Evolutionary conservation across 2,888 invertebrate genomes (phyloP), one percentile per base, ranked within the genome.

Genomic region (Phaedon cochleariae): DNA sequence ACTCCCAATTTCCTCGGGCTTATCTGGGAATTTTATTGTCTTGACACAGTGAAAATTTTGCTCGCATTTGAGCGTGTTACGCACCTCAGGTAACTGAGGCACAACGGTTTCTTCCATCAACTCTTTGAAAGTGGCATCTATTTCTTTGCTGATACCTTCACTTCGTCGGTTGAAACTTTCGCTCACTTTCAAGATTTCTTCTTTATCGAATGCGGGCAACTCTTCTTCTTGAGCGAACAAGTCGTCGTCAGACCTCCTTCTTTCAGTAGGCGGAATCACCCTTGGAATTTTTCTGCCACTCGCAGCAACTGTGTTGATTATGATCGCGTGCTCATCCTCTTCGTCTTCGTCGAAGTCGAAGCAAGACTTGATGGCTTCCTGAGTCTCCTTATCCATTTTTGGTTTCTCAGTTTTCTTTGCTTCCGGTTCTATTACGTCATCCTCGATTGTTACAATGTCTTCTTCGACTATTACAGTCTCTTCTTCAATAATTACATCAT

Each of bases 321-420:
- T 83, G 85, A 70, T 67, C n/a, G 85, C 87, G 85, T 74, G 87
- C 77, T 91, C 89, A 85, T 75, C 88, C 78, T 91, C 89, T 71
- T 92, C 92, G 68, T 92, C 92, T 57, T 90, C 90, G 72, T 91
- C 90, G 79, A 93, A 93, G 80, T 94, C 93, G 78, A 93, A 94
- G 79, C 93, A 93, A 0, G 92, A 90, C 64, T 84, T 84, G 55
- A 74, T 72, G 31, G 71, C 69, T 53, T 80, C 73, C 59, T 58
- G 65, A 21, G 57, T 62, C 45, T 58, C 51, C 60, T 62, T 64
- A 46, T 64, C 51, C 58, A 60, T 67, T 58, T 64, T 62, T n/a
- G 41, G 18, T 48, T 52, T 26, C 4, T 48, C 53, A 17, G 26
- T 29, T 59, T 12, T 9, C 29, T 21, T 60, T n/a, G 21, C 17